Conservation (phyloP, 1,140 invertebrate genomes). For the Lethrus apterus region DNA sequence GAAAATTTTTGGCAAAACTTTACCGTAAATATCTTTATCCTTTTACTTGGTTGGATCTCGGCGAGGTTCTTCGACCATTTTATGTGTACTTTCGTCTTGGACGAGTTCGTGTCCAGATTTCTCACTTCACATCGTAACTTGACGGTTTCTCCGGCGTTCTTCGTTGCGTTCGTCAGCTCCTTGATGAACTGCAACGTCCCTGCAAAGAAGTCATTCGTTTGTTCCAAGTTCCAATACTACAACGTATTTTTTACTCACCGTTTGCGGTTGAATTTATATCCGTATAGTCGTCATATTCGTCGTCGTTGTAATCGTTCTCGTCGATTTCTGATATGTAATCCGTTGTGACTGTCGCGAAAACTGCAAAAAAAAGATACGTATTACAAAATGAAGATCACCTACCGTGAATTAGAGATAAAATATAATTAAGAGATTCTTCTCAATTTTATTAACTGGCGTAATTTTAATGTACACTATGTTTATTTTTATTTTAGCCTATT, state of each 20-base stretch:
- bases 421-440: no score
- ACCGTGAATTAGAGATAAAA: no score
- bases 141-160: slow-evolving; percentile 53
- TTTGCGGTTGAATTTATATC: slow-evolving; percentile 29
- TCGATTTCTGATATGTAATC: slow-evolving; percentile 8
- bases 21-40: slow-evolving; percentile 34
- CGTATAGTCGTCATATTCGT: slow-evolving; percentile 26
- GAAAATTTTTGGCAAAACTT: slow-evolving; percentile 10
- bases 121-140: slow-evolving; percentile 59
- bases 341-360: slow-evolving; percentile 15
- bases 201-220: slow-evolving; percentile 11
- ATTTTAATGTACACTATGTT: no score
- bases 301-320: slow-evolving; percentile 26
- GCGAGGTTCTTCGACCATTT: slow-evolving; percentile 63
- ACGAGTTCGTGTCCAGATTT: slow-evolving; percentile 28
- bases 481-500: no score
- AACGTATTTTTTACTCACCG: slow-evolving; percentile 14
- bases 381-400: no score
- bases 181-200: slow-evolving; percentile 42
- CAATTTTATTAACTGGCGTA: no score
- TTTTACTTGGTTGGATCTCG: slow-evolving; percentile 41
- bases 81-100: slow-evolving; percentile 47
- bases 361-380: slow-evolving; percentile 24
- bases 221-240: not conserved
- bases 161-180: slow-evolving; percentile 53